Conservation (phyloP, 2,113 vertebrate genomes). For the Ameiurus melas region DNA sequence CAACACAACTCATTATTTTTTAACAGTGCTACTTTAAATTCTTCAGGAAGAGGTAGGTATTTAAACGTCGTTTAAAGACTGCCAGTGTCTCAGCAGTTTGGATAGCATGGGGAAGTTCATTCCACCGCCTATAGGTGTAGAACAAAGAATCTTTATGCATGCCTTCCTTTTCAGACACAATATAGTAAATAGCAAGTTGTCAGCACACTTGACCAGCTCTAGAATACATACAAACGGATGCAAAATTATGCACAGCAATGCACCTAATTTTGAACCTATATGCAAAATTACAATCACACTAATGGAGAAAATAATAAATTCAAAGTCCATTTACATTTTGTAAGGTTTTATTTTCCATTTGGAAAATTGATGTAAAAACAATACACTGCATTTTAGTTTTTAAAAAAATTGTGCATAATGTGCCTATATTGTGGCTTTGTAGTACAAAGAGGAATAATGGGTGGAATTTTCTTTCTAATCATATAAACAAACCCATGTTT, state of each 20-base stretch:
- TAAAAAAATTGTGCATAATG: constrained; percentile 44
- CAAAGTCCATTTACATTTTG: constrained; percentile 1
- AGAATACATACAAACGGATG: not conserved
- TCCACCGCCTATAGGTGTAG: no score
- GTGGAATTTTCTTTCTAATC: constrained; percentile 17
- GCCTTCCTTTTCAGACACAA: not conserved
- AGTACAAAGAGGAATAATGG: constrained; percentile 29
- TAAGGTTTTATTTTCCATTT: constrained; percentile 64
- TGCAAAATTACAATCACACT: constrained; percentile 7
- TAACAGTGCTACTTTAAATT: no score
- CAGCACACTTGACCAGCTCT: not conserved
- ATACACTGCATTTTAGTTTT: constrained; percentile 57
- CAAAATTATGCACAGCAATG: not conserved
- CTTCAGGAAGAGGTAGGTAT: no score
- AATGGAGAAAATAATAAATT: constrained; percentile 14
- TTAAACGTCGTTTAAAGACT: no score
- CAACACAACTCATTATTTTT: no score
- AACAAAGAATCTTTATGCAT: no score
- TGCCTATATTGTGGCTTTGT: constrained; percentile 33
- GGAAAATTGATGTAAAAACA: constrained; percentile 57
- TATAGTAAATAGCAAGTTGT: not conserved
- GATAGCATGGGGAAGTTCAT: no score
- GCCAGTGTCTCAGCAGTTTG: no score
- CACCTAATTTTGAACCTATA: not conserved
- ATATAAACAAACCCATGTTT: constrained; percentile 7